Evolutionary conservation across 2,888 invertebrate genomes (phyloP).

Genomic region (Pilophorus perplexus): DNA sequence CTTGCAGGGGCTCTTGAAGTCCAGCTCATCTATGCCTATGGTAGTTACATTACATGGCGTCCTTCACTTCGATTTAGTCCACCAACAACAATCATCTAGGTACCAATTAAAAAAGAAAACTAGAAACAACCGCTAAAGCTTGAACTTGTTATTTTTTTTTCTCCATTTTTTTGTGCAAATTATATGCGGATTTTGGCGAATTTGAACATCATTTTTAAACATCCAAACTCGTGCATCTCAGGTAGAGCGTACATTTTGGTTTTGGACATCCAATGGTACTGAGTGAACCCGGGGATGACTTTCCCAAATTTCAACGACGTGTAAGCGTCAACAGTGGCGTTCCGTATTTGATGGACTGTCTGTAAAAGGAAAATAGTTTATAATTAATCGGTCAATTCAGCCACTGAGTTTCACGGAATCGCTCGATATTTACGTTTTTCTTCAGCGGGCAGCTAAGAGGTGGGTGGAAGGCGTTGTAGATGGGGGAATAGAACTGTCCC

Average conservation of each 20-base stretch:
- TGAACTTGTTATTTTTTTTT: no score
- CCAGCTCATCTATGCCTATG: no score
- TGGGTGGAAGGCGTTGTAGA: conserved; percentile 18
- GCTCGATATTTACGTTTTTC: conserved; percentile 1
- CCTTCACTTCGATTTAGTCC: no score
- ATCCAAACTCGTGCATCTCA: conserved; percentile 16
- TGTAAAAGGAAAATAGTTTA: neutral
- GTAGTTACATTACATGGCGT: no score
- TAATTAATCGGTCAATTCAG: no score
- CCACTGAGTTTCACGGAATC: neutral
- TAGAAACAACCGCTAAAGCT: no score
- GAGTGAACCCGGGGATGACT: conserved; percentile 7
- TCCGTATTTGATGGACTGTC: conserved; percentile 8
- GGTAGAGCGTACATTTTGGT: conserved; percentile 30
- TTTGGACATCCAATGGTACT: conserved; percentile 10
- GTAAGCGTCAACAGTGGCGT: conserved; percentile 16
- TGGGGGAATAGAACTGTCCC: conserved; percentile 20
- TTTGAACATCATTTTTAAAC: conserved; percentile 27
- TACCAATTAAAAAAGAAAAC: no score
- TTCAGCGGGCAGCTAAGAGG: conserved; percentile 20
- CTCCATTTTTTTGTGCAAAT: no score
- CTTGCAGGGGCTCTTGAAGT: no score
- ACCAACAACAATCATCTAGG: no score
- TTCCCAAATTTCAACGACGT: conserved; percentile 11
- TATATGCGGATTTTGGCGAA: conserved; percentile 13